A percentile compares a stretch with the other conserved stretches of the same genome.
Evolutionary conservation across 2,113 vertebrate species (phyloP).

Genomic region (Ctenomys sociabilis): DNA sequence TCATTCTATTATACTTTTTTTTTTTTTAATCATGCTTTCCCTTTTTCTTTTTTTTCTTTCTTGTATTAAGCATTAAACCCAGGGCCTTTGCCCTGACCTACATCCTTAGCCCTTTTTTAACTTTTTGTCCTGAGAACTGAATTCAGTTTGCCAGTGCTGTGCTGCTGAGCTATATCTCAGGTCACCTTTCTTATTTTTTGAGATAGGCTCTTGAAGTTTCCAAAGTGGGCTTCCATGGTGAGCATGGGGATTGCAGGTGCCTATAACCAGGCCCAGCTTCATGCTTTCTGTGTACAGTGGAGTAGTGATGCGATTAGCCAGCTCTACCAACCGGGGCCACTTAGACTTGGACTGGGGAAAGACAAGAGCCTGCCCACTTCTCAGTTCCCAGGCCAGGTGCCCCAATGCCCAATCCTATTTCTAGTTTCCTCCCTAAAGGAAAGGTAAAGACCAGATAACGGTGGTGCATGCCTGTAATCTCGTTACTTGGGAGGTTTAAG

Average conservation of each 20-base stretch:
- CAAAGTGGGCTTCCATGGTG: not conserved
- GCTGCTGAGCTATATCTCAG: not conserved
- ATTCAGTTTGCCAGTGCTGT: not conserved
- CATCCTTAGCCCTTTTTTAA: no score
- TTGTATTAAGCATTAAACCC: no score
- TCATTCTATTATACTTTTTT: no score
- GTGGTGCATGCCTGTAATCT: not conserved
- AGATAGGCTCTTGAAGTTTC: not conserved
- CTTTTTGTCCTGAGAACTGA: not conserved
- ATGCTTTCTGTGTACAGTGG: not conserved
- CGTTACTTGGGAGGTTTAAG: not conserved
- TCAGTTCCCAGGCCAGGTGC: not conserved
- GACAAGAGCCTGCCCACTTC: not conserved
- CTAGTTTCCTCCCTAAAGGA: not conserved
- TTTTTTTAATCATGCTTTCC: no score
- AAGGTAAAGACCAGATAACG: not conserved
- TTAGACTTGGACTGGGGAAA: not conserved
- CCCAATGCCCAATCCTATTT: not conserved
- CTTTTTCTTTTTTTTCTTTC: no score
- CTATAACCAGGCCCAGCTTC: not conserved
- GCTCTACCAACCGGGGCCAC: not conserved
- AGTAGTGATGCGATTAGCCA: not conserved
- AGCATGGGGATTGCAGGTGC: not conserved
- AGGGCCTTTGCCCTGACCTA: no score
- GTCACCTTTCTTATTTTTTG: not conserved